These are phyloP conservation scores for Carduelis carduelis DNA, from an alignment of 2,797 vertebrate genomes.

Conservation along the genomic window DNA sequence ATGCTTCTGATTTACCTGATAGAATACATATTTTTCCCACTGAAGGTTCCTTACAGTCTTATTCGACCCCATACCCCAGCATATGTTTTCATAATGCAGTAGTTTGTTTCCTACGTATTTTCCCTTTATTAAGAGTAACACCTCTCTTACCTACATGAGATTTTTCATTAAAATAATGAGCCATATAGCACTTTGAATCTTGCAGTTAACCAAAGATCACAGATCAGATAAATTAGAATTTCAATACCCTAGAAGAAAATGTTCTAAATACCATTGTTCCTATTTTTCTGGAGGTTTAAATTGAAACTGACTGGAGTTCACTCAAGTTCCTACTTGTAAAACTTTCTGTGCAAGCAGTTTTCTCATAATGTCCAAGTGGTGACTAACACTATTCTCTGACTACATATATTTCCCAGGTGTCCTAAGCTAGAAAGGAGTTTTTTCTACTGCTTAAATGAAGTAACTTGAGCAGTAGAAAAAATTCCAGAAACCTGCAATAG, in stretches of 20 bases:
- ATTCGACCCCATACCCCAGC: background rate
- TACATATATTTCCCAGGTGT: background rate
- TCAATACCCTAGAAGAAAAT: background rate
- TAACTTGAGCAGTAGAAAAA: too few relatives aligned
- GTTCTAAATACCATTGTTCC: background rate
- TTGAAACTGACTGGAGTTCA: background rate
- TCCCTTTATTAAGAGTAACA: background rate
- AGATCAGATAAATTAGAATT: constrained; percentile 1
- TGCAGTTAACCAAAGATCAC: constrained; percentile 12
- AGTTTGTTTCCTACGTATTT: background rate
- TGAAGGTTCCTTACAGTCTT: background rate
- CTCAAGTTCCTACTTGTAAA: background rate
- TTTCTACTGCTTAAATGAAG: background rate
- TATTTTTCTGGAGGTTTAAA: background rate
- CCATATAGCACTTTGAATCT: background rate
- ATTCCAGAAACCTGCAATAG: background rate
- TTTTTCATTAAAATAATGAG: constrained; percentile 36
- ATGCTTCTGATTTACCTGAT: background rate
- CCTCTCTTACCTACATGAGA: background rate
- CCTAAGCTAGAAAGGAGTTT: background rate
- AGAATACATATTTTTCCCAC: background rate
- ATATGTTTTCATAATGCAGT: background rate
- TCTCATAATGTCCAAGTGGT: background rate
- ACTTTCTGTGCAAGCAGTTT: background rate
- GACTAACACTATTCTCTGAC: background rate